Evolutionary conservation across 2,888 invertebrate genomes (phyloP).

Genomic region (Acronicta psi): DNA sequence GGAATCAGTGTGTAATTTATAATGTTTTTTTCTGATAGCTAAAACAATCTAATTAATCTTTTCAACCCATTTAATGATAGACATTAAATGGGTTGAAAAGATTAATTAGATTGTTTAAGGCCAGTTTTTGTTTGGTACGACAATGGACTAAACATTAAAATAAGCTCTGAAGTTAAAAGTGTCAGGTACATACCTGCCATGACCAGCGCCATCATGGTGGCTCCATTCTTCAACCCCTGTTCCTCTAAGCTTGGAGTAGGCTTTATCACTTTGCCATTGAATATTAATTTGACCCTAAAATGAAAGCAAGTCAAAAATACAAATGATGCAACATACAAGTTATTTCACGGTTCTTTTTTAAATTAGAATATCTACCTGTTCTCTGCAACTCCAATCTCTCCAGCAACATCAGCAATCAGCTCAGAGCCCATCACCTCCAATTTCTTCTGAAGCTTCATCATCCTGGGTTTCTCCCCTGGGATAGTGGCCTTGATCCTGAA

Average conservation of each 20-base stretch:
- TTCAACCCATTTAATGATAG: too few species aligned
- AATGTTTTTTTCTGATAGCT: too few species aligned
- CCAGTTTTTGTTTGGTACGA: too few species aligned
- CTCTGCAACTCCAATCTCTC: slow-evolving; percentile 75
- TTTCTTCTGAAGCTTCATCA: slow-evolving; percentile 88
- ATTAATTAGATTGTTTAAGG: too few species aligned
- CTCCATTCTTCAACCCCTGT: slow-evolving; percentile 92
- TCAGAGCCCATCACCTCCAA: slow-evolving; percentile 87
- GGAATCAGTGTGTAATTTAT: too few species aligned
- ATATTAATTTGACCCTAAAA: slow-evolving; percentile 91
- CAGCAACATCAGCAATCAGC: slow-evolving; percentile 87
- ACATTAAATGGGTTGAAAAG: too few species aligned
- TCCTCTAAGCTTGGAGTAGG: slow-evolving; percentile 81
- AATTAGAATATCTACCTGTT: slow-evolving; percentile 75
- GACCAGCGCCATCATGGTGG: slow-evolving; percentile 91
- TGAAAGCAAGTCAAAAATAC: slow-evolving; percentile 4
- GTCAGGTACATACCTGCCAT: slow-evolving; percentile 73
- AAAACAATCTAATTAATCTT: too few species aligned
- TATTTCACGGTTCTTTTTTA: background rate
- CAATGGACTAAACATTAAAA: too few species aligned
- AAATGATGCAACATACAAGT: background rate
- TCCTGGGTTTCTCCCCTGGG: slow-evolving; percentile 83
- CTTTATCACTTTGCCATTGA: slow-evolving; percentile 90
- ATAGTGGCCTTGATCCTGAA: slow-evolving; percentile 91
- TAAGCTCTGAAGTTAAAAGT: too few species aligned